Evolutionary conservation across 2,113 vertebrate genomes (phyloP).

Genomic region (Calypte anna): DNA sequence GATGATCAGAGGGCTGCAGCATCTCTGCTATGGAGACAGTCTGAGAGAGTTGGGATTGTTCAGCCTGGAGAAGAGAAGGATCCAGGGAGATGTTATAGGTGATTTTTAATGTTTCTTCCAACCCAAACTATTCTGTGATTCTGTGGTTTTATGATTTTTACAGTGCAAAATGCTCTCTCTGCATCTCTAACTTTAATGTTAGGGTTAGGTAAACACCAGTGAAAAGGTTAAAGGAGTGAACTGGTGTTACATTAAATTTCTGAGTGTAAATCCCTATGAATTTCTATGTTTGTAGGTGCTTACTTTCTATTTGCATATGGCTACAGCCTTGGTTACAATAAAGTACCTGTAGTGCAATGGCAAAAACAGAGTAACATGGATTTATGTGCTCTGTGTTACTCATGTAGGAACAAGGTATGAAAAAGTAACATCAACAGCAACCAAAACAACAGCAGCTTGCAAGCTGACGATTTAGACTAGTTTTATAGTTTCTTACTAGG

Average conservation of each 20-base stretch:
- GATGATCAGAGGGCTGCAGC: no score
- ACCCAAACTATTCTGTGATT: no score
- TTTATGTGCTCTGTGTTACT: slow-evolving; percentile 19
- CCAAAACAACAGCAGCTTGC: not conserved
- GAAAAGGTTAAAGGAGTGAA: not conserved
- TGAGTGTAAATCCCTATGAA: not conserved
- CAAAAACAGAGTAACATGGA: not conserved
- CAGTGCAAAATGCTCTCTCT: not conserved
- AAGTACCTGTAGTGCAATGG: not conserved
- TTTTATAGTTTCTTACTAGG: not conserved
- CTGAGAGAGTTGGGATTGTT: no score
- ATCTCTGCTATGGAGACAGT: no score
- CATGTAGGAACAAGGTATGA: not conserved
- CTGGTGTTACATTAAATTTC: not conserved
- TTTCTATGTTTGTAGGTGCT: not conserved
- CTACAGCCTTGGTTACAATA: not conserved
- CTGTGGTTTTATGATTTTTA: not conserved
- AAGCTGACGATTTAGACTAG: not conserved
- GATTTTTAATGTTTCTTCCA: no score
- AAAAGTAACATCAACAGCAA: not conserved
- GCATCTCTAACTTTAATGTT: not conserved
- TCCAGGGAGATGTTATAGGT: no score
- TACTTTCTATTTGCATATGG: not conserved
- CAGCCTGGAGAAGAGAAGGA: no score
- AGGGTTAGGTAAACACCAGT: not conserved